Evolutionary conservation across 1,140 invertebrate species (phyloP), one percentile per base, ranked within the genome.

Genomic region (Neuroterus valhalla): DNA sequence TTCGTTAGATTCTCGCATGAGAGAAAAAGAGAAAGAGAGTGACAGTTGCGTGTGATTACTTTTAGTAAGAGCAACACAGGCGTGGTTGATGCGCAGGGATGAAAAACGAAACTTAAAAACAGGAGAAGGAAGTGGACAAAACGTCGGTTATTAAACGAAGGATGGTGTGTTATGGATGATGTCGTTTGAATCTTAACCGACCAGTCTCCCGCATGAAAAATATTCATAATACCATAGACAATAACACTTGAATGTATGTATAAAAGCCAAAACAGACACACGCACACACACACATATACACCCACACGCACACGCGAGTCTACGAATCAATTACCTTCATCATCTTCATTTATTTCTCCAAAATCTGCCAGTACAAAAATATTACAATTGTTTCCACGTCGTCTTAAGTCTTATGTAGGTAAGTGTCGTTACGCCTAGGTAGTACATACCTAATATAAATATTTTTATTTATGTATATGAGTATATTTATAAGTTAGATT

Each of bases 321-420:
- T 76, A 77, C 78, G 75, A 81, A 69, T 81, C 74, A 78, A 70
- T 71, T 45, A 68, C 46, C 69, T 74, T 70, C 66, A 80, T 72
- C 76, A 81, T 85, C 76, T 76, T 79, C 82, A 80, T 87, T 88
- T 86, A 82, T 82, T 87, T 87, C 83, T 86, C 85, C 87, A 83
- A 84, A 82, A 82, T 87, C 77, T 81, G 78, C 80, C 78, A 81
- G 79, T 89, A 88, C 87, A 88, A 87, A 89, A 88, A 88, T 89
- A 88, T 88, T 89, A 89, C 86, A 88, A 84, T 85, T 76, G 75
- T 44, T 78, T 78, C 80, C 45, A 78, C 83, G 78, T 81, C 75
- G 71, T 62, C 79, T 81, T 79, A 78, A 76, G 66, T 78, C 69
- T 75, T 80, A 83, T 10, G 50, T 74, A 70, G 3, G 46, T 55